These are phyloP conservation scores for Varecia variegata DNA, from an alignment of 2,797 vertebrate genomes.

Conservation along the genomic window DNA sequence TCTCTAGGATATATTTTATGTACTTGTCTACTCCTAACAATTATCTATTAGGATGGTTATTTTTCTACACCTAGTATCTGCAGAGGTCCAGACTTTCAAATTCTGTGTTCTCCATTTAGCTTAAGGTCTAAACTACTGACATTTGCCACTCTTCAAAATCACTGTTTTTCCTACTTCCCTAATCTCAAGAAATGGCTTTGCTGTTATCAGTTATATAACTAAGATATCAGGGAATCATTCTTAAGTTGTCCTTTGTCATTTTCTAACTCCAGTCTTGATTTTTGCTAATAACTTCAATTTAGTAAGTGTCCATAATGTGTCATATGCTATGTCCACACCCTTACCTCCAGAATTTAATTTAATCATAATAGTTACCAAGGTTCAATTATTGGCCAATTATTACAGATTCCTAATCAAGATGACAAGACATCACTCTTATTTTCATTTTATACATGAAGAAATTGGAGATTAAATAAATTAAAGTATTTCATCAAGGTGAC, in stretches of 20 bases:
- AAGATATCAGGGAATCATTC: background rate
- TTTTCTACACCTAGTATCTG: background rate
- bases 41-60: background rate
- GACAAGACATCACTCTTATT: background rate
- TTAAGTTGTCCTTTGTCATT: background rate
- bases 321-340: background rate
- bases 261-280: background rate
- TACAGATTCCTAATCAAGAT: background rate
- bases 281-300: background rate
- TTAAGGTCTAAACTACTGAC: background rate
- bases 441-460: background rate
- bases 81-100: background rate
- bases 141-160: background rate
- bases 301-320: background rate
- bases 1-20: background rate
- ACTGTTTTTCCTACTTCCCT: background rate
- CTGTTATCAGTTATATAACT: background rate
- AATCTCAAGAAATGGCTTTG: background rate
- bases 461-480: background rate
- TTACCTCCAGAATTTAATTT: background rate
- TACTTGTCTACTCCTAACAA: background rate
- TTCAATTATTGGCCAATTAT: background rate
- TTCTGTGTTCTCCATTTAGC: background rate
- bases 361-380: background rate
- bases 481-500: background rate